phyloP scores from a whole-genome alignment of 2,113 vertebrate species.

The Martes martes region DNA sequence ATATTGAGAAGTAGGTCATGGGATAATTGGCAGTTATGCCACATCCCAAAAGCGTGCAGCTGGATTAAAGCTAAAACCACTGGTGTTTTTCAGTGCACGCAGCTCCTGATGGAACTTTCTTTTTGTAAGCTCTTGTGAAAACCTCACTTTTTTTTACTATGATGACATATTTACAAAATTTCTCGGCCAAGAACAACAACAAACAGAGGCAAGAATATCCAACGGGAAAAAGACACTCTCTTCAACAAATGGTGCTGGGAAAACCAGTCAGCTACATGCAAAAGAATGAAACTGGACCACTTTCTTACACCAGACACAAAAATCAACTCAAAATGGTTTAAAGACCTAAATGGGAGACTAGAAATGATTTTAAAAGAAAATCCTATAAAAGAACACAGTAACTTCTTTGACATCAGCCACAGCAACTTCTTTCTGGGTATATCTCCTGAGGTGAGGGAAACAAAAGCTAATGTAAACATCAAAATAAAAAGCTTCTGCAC shows the following conservation, averaged over 20 bases:
- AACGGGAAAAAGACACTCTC: background rate
- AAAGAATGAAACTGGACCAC: background rate
- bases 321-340: background rate
- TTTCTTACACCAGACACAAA: background rate
- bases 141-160: background rate
- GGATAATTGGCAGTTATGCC: constrained; percentile 5
- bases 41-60: background rate
- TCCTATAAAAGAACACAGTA: background rate
- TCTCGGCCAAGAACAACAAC: background rate
- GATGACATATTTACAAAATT: background rate
- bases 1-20: constrained; percentile 36
- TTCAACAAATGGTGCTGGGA: background rate
- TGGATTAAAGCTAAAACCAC: constrained; percentile 29
- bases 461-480: background rate
- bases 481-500: background rate
- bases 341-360: background rate
- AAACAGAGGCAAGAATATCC: background rate
- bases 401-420: background rate
- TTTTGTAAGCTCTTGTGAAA: background rate
- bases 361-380: background rate
- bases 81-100: background rate
- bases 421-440: background rate
- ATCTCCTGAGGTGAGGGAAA: background rate
- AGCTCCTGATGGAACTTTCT: background rate
- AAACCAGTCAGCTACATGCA: background rate